phyloP scores from a whole-genome alignment of 2,888 invertebrate species.

The Parascotia fuliginaria region DNA sequence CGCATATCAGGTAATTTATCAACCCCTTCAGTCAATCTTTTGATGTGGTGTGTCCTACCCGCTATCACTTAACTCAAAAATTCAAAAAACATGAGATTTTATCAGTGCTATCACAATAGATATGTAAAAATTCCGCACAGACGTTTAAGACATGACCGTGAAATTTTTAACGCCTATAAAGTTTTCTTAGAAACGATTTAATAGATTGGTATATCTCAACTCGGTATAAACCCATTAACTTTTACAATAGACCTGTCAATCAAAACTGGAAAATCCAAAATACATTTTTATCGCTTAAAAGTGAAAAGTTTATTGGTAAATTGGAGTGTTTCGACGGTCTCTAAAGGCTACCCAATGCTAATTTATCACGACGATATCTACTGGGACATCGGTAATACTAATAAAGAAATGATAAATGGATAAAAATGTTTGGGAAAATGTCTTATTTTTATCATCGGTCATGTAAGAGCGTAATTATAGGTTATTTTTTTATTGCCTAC shows the following conservation, averaged over 20 bases:
- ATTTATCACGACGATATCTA: conserved; percentile 10
- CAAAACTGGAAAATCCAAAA: neutral
- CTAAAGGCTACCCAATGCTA: conserved; percentile 3
- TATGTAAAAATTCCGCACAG: too few species aligned
- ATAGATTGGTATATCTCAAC: neutral
- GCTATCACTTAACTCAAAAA: too few species aligned
- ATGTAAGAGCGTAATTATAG: neutral
- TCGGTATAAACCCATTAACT: neutral
- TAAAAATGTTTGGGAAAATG: neutral
- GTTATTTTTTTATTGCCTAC: too few species aligned
- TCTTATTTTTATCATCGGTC: neutral
- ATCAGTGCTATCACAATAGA: too few species aligned
- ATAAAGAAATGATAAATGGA: conserved; percentile 12
- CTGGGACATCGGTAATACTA: conserved; percentile 4
- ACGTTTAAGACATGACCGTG: too few species aligned
- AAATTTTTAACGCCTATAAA: too few species aligned
- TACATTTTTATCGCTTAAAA: conserved; percentile 12
- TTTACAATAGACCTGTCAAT: neutral
- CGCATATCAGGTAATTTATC: too few species aligned
- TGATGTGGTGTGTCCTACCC: too few species aligned
- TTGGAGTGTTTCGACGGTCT: conserved; percentile 10
- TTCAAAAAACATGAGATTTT: too few species aligned
- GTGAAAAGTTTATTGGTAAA: conserved; percentile 17
- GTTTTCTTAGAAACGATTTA: too few species aligned
- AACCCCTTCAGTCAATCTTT: too few species aligned